Conservation (phyloP, 1,140 invertebrate genomes). For the Platorchestia sp. region DNA sequence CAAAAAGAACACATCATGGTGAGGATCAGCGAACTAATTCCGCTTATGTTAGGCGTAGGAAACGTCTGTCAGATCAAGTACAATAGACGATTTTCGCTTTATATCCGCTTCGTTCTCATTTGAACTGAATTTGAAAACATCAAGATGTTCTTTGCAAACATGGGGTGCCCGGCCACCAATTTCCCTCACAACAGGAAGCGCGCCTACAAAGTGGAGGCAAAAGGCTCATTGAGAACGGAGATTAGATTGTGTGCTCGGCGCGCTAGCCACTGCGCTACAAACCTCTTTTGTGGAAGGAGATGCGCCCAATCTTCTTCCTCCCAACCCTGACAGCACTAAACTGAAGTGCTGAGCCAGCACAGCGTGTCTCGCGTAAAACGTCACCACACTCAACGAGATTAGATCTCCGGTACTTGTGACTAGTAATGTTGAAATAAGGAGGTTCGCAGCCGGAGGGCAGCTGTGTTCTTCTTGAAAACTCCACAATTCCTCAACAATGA, state of each 20-base stretch:
- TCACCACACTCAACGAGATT: background rate
- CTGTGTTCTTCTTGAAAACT: background rate
- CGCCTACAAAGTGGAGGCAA: background rate
- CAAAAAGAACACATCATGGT: no score
- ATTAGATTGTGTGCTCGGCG: no score
- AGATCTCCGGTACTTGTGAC: background rate
- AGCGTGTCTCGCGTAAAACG: background rate
- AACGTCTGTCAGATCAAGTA: background rate
- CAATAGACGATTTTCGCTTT: background rate
- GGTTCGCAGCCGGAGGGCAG: background rate
- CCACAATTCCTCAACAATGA: background rate
- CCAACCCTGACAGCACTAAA: background rate
- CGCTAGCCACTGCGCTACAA: no score
- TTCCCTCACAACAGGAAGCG: background rate
- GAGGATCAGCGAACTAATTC: background rate
- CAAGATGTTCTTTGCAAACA: background rate
- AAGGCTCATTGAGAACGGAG: background rate
- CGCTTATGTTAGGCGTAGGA: background rate
- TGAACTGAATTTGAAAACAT: background rate
- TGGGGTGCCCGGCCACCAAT: background rate
- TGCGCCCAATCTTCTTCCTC: background rate
- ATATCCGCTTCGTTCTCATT: background rate
- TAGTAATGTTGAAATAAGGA: background rate
- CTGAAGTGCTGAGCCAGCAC: background rate
- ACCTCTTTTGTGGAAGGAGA: no score